Base-by-base conservation (phyloP, 37 sponge, comb jelly and placozoan species). In the Lycopodina hypogea region DNA sequence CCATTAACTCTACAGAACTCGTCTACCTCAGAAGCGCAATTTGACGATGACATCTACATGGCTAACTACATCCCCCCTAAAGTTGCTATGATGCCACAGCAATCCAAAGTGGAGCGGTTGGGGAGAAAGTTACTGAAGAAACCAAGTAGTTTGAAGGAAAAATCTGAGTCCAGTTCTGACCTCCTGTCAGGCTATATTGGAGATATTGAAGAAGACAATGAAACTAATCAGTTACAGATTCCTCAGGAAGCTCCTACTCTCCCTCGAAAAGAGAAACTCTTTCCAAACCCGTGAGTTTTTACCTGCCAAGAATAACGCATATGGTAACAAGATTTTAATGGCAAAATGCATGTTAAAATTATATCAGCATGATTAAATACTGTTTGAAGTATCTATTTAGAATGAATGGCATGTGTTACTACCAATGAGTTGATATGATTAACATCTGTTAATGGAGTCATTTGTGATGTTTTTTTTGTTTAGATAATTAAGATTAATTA, bases 1-100 rank as follows among this genome's bases (percentile, higher is more conserved):
- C 9, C 78, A 29, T 39, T 23, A 45, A 11, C 18, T 45, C 72
- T 39, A 71, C 30, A 14, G 34, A 45, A 42, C 17, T 19, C n/a
- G 17, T 65, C 66, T 30, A 17, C 8, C 35, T 32, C 32, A 3
- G 2, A 19, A 65, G n/a, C 30, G 22, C 56, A 58, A 12, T 81
- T 81, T n/a, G 82, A 81, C 24, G 82, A 81, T 48, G 30, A 52
- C 8, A 63, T 72, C 2, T 81, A 81, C 48, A 72, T 45, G 26
- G 2, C 8, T 3, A 66, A 66, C 37, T 72, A 71, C 38, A 59
- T 23, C 28, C 65, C 73, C 7, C 61, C 82, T 18, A 52, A 67
- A 15, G 1, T 15, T 41, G 17, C 40, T 39, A 22, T 14, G 0
- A 22, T 59, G 6, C 42, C 76, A 38, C 29, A 7, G 28, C 60